A percentile compares a stretch with the other conserved stretches of the same genome.
Conservation (phyloP, 2,888 invertebrate species). For the Metellina segmentata region DNA sequence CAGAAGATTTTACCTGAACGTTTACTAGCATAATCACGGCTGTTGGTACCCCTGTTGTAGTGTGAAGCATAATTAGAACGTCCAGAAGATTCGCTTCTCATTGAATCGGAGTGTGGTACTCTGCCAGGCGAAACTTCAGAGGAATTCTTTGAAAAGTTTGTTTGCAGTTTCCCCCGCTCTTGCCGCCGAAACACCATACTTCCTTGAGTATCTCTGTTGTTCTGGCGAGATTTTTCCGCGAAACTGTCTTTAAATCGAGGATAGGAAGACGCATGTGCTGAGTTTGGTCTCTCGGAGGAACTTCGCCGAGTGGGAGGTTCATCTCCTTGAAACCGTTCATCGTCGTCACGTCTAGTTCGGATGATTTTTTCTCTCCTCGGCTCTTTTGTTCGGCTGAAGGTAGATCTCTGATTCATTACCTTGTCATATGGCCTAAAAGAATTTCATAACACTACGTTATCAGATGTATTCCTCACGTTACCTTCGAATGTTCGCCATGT, state of each 20-base stretch:
- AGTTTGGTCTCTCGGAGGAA: slow-evolving; percentile 55
- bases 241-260: slow-evolving; percentile 61
- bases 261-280: slow-evolving; percentile 48
- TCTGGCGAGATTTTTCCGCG: slow-evolving; percentile 69
- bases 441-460: slow-evolving; percentile 50
- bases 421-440: slow-evolving; percentile 43
- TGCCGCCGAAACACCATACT: slow-evolving; percentile 73
- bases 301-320: slow-evolving; percentile 70
- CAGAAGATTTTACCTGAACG: slow-evolving; percentile 46
- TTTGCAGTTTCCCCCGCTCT: slow-evolving; percentile 64
- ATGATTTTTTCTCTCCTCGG: slow-evolving; percentile 74
- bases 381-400: slow-evolving; percentile 71
- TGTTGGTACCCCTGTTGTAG: slow-evolving; percentile 40
- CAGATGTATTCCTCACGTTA: slow-evolving; percentile 35
- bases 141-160: slow-evolving; percentile 54
- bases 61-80: slow-evolving; percentile 55
- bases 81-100: slow-evolving; percentile 59
- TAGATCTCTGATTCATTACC: slow-evolving; percentile 76
- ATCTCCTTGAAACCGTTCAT: slow-evolving; percentile 57
- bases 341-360: slow-evolving; percentile 70
- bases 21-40: slow-evolving; percentile 49
- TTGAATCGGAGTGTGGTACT: slow-evolving; percentile 68
- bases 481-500: slow-evolving; percentile 56
- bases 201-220: slow-evolving; percentile 68
- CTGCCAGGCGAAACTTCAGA: slow-evolving; percentile 72